Evolutionary conservation across 64 coral and sea anemone species (phyloP).

Genomic region (Porites australiensis): DNA sequence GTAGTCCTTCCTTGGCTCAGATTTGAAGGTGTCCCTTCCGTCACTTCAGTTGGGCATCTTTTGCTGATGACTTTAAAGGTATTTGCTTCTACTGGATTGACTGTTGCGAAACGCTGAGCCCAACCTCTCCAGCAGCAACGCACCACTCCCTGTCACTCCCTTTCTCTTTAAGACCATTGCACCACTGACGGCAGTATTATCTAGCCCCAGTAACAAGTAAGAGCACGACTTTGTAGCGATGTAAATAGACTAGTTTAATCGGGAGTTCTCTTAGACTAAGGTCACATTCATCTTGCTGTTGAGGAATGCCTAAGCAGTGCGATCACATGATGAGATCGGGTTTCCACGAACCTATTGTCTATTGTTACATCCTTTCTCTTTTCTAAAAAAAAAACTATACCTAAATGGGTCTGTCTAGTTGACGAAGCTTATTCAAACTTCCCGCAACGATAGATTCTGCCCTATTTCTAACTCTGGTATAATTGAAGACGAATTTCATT

Average conservation of each 20-base stretch:
- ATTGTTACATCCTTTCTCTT: conserved; percentile 23
- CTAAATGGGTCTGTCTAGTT: neutral
- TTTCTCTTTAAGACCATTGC: conserved; percentile 20
- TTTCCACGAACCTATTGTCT: neutral
- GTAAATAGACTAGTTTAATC: neutral
- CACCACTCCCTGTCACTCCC: conserved; percentile 15
- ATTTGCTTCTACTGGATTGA: neutral
- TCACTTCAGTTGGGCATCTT: neutral
- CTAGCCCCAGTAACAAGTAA: conserved; percentile 29
- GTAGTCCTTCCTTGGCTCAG: conserved; percentile 13
- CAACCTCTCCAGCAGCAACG: neutral
- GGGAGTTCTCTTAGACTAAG: neutral
- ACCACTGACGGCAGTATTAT: conserved; percentile 54
- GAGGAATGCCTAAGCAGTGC: neutral
- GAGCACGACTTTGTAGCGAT: neutral
- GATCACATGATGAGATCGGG: neutral
- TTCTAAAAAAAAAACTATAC: neutral
- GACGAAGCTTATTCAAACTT: too few species aligned
- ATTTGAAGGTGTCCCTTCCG: neutral
- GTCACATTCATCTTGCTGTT: neutral
- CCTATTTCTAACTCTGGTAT: too few species aligned
- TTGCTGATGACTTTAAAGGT: neutral
- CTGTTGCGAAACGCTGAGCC: neutral
- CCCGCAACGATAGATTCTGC: too few species aligned
- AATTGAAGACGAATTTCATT: too few species aligned